Base-by-base conservation (phyloP, 2,888 invertebrate genomes). In the Himalopsyche anomala region DNA sequence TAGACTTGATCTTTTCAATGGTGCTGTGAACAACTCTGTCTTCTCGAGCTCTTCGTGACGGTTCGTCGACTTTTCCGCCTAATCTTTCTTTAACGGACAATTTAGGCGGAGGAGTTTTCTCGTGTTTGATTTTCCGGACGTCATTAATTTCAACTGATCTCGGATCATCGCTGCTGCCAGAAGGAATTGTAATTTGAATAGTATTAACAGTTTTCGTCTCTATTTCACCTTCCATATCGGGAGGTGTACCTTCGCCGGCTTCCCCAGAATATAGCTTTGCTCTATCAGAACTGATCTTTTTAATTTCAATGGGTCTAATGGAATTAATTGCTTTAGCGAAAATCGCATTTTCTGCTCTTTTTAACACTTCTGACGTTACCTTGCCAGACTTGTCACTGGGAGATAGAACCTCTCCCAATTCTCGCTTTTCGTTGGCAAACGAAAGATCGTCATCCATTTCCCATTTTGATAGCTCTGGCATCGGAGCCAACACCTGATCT, bases 291-390 rank as follows among this genome's bases (percentile, higher is more conserved):
- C 95, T 95, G 83, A 95, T 95, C 91, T 96, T 96, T 90, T 96
- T 96, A 82, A 95, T 95, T 92, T 96, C 96, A 83, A 96, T 95
- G 0, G 96, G 96, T 86, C 96, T 93, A 80, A 96, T 95, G 0
- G 97, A 96, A 90, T 96, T 97, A 79, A 97, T 96, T 0, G 97
- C 97, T 91, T 98, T 97, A 74, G 98, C 96, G 91, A 98, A 97
- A 89, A 98, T 96, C 0, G 97, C 98, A 91, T 98, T 98, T 92
- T 98, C 98, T 2, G 98, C 98, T 89, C 97, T 94, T 90, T 98
- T 98, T 82, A 98, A 92, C 5, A 98, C 97, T 91, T 98, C 98
- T 36, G 96, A 96, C 1, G 98, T 97, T 0, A 96, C 95, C 92
- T 96, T 96, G 85, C 94, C 94, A 9, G 93, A 92, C 89, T 94